Percentiles rank a stretch among this genome's conserved stretches.
phyloP scores from a whole-genome alignment of 2,888 invertebrate species.

The Melieria crassipennis region DNA sequence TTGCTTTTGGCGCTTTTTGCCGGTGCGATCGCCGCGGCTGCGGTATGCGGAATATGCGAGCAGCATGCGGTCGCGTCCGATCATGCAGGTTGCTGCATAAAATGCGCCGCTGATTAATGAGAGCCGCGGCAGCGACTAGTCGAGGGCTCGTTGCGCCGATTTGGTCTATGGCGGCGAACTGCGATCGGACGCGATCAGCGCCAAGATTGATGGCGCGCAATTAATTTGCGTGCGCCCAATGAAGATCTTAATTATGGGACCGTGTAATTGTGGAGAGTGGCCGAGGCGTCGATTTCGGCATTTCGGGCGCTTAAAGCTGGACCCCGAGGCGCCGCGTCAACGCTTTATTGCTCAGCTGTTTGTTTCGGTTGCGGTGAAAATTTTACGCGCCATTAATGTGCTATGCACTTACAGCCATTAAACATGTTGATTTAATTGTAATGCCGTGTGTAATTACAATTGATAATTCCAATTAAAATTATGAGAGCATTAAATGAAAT shows the following conservation, averaged over 20 bases:
- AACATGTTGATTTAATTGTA: slow-evolving; percentile 1
- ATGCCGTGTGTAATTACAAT: slow-evolving; percentile 6
- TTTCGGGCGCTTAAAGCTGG: no score
- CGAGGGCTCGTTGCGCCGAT: no score
- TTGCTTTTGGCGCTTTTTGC: no score
- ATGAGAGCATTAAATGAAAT: slow-evolving; percentile 15
- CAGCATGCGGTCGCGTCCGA: no score
- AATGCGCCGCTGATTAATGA: no score
- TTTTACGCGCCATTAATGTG: slow-evolving; percentile 1
- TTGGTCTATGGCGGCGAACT: no score
- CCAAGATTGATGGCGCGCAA: slow-evolving; percentile 36
- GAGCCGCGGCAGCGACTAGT: no score
- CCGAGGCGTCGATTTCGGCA: background rate
- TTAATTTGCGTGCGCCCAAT: slow-evolving; percentile 37
- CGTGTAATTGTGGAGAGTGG: background rate
- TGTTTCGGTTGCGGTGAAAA: slow-evolving; percentile 17
- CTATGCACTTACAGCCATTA: background rate
- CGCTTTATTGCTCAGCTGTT: background rate
- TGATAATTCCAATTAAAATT: slow-evolving; percentile 21
- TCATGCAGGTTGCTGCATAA: no score
- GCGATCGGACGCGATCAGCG: no score
- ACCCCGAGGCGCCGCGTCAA: no score
- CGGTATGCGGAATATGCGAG: no score
- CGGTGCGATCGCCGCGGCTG: no score
- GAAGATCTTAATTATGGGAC: slow-evolving; percentile 37